Evolutionary conservation across 2,888 invertebrate genomes (phyloP), one percentile per base, ranked within the genome.

Genomic region (Cantharis nigra): DNA sequence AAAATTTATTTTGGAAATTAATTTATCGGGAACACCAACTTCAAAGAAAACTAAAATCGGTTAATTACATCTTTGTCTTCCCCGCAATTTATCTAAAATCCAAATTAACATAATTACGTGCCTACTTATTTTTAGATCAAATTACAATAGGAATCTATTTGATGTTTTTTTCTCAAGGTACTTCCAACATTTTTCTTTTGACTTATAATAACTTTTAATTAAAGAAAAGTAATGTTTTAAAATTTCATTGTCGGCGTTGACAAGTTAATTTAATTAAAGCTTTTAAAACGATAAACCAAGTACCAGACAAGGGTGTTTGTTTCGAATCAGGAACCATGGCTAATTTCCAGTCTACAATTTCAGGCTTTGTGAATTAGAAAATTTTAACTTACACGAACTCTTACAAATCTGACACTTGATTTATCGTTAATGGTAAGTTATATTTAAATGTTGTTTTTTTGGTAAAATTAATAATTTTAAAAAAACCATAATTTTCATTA

Each of bases 301-400:
- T 79, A 65, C 69, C 33, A 76, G 76, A 76, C 69, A 72, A 63
- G 74, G 74, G 78, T 81, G 80, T 82, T 83, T 83, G 83, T 83
- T 81, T 82, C 74, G 78, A 74, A 72, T 79, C 83, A 80, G 85
- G 84, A 85, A 84, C 84, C 84, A 83, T 83, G 85, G 82, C 80
- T 84, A 85, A 85, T 85, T 85, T 85, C 82, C 82, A 80, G 82
- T 80, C 81, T 80, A 85, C 84, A 85, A 85, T 85, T 85, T 85
- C 83, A 83, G 83, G 84, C 83, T 83, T 85, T 84, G 83, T 83
- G 84, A 80, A 74, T 84, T 81, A 83, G 84, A 85, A 85, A 85
- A 85, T 85, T 82, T 83, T 81, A 80, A 80, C 78, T 78, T 79
- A 74, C 78, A 76, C 81, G 79, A 81, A 75, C 80, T 74, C 74